Conservation (phyloP, 2,888 invertebrate species). For the Nemurella pictetii region DNA sequence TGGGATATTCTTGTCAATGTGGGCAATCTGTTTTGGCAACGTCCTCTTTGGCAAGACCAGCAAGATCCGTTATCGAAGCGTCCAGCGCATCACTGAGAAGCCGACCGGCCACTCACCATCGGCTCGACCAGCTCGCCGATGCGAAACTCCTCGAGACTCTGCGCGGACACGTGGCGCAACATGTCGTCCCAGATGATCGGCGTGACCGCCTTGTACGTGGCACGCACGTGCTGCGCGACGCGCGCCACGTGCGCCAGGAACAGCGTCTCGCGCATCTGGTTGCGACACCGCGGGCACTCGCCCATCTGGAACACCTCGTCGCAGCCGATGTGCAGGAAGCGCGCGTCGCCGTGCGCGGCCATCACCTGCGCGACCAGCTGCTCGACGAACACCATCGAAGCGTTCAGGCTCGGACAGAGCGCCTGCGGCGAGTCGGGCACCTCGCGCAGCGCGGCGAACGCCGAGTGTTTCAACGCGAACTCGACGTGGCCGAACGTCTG, state of each 20-base stretch:
- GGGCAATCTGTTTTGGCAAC: no score
- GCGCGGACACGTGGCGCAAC: conserved; percentile 66
- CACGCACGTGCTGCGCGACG: conserved; percentile 62
- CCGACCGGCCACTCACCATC: conserved; percentile 62
- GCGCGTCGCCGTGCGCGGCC: conserved; percentile 48
- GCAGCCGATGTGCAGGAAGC: conserved; percentile 71
- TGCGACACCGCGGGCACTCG: conserved; percentile 64
- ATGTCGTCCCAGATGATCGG: conserved; percentile 83
- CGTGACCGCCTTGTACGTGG: conserved; percentile 57
- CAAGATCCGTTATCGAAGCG: no score
- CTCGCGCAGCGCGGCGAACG: conserved; percentile 66
- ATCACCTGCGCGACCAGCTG: conserved; percentile 64
- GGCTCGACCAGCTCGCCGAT: conserved; percentile 71
- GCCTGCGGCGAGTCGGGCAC: conserved; percentile 69
- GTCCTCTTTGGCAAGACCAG: no score
- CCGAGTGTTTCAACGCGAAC: conserved; percentile 68
- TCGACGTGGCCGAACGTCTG: conserved; percentile 80
- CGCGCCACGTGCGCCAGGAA: conserved; percentile 65
- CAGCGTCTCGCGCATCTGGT: conserved; percentile 57
- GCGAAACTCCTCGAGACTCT: conserved; percentile 62
- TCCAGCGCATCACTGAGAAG: no score
- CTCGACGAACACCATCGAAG: conserved; percentile 63
- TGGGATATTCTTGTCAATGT: no score
- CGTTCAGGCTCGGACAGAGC: conserved; percentile 68
- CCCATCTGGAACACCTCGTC: conserved; percentile 76